These are phyloP conservation scores for Oscheius sp. DNA, from an alignment of 2,888 invertebrate species.

Conservation along the genomic window DNA sequence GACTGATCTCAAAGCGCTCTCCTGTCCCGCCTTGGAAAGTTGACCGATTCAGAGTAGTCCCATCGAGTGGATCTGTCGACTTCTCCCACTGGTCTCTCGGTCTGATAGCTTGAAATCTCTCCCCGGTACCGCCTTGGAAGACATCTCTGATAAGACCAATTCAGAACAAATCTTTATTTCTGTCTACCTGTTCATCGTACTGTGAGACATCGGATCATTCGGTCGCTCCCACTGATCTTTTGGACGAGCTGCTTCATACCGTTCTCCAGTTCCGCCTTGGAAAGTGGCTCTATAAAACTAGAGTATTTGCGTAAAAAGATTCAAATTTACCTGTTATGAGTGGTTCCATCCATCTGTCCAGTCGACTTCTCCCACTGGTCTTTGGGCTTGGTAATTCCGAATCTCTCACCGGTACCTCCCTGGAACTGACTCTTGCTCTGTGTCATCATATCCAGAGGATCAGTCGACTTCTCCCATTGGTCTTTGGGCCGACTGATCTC, in stretches of 20 bases:
- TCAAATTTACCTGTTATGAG: no score
- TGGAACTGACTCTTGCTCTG: neutral
- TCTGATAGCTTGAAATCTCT: neutral
- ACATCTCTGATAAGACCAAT: neutral
- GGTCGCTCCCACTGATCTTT: neutral
- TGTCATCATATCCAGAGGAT: neutral
- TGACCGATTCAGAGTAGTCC: neutral
- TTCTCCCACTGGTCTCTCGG: slow-evolving; percentile 3
- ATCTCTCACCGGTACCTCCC: slow-evolving; percentile 2
- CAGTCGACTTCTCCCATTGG: neutral
- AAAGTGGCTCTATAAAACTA: neutral
- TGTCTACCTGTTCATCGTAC: neutral
- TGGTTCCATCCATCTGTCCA: neutral
- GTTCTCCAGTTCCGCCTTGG: slow-evolving; percentile 8
- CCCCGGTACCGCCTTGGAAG: neutral
- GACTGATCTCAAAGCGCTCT: neutral
- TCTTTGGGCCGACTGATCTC: neutral
- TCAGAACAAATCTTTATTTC: neutral
- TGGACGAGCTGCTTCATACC: neutral
- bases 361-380: slow-evolving; percentile 1
- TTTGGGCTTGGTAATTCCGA: neutral
- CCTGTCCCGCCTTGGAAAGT: neutral
- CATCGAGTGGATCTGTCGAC: neutral
- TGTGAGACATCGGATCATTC: neutral
- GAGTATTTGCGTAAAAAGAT: no score